phyloP scores from a whole-genome alignment of 2,888 invertebrate species.

The Drosophila mimica region DNA sequence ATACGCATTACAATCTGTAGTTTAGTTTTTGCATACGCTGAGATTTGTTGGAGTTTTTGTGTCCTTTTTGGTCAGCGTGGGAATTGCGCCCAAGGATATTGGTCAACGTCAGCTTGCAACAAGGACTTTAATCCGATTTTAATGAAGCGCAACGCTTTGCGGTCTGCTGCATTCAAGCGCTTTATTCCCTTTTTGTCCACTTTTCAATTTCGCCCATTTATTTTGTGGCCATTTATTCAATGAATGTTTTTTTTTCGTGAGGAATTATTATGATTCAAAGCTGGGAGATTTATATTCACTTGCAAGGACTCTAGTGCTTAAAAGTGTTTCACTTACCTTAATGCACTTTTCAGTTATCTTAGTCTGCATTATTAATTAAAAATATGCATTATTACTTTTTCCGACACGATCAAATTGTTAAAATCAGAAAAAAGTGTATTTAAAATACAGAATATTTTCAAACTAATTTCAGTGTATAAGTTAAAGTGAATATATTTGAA shows the following conservation, averaged over 20 bases:
- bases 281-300: background rate
- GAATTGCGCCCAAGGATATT: slow-evolving; percentile 63
- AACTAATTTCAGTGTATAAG: background rate
- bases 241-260: slow-evolving; percentile 3
- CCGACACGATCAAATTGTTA: background rate
- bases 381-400: background rate
- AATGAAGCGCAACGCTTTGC: slow-evolving; percentile 84
- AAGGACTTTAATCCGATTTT: slow-evolving; percentile 83
- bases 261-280: background rate
- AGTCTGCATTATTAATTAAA: background rate
- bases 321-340: background rate
- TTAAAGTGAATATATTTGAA: too few species aligned
- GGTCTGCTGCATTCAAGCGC: slow-evolving; percentile 69
- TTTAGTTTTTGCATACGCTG: slow-evolving; percentile 66
- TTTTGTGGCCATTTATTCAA: slow-evolving; percentile 21
- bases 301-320: too few species aligned
- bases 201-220: slow-evolving; percentile 33
- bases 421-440: background rate
- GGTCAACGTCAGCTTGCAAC: slow-evolving; percentile 58
- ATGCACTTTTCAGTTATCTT: background rate
- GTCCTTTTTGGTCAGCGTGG: slow-evolving; percentile 76
- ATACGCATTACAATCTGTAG: slow-evolving; percentile 62
- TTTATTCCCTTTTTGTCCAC: slow-evolving; percentile 26
- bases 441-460: background rate
- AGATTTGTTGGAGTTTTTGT: slow-evolving; percentile 45